Base-by-base conservation (phyloP, 2,797 vertebrate genomes). In the Sciurus carolinensis region DNA sequence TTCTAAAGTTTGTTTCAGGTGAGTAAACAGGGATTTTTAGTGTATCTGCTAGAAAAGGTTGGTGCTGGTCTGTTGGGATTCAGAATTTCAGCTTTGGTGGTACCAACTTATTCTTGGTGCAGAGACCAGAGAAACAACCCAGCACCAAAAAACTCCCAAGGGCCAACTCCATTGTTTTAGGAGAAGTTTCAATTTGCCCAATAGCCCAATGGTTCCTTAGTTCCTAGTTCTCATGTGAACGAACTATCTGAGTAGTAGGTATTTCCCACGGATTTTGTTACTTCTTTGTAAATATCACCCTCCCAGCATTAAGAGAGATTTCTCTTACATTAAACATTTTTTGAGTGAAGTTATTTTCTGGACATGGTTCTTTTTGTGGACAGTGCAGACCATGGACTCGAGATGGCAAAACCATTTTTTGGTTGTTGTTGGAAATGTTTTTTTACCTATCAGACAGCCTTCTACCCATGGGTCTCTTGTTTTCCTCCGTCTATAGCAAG, bases 1-100 rank as follows among this genome's bases (percentile, higher is more conserved):
- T 67, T 77, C 69, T 89, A 36, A 86, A 79, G 93, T 95, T 86
- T 42, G 73, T 62, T 81, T 85, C 57, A 76, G 77, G 44, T 86
- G 54, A 82, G 42, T 81, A 39, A 86, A 75, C 79, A 86, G 64
- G 28, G 52, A 36, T 54, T 93, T 90, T 87, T 30, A 81, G 50
- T 64, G 0, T 7, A 57, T 24, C 28, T 87, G 15, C 77, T 82
- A 67, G 81, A 42, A 39, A 52, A 59, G 28, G 33, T 44, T 64
- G 17, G 80, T 69, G 90, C 59, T 64, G 7, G 4, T 71, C 42
- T 30, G 42, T 39, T 33, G 26, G 59, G 36, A 47, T 0, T 69
- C 50, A 42, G 90, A 59, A 8, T 93, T 87, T 95, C 88, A 94
- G 42, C 20, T 89, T 3, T 24, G 28, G 11, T 28, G 62, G 3